Percentiles rank a stretch among this genome's conserved stretches.
Conservation (phyloP, 2,888 invertebrate genomes). For the Ophion obscuratus region DNA sequence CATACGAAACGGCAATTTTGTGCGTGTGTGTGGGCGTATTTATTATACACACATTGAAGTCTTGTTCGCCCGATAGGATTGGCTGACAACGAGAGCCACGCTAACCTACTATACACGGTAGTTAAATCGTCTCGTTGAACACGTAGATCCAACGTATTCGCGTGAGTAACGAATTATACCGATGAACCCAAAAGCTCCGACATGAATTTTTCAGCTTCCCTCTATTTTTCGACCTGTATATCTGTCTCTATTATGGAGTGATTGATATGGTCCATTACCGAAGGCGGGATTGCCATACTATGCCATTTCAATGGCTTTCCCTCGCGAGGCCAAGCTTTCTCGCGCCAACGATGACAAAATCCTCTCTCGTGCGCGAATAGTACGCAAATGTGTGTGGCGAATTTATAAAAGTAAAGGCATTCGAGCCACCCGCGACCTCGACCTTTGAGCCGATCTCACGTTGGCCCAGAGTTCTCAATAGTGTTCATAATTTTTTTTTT, state of each 20-base stretch:
- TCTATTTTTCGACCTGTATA: neutral
- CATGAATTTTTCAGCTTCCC: conserved; percentile 26
- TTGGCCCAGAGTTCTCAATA: neutral
- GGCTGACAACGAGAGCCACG: conserved; percentile 46
- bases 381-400: conserved; percentile 8
- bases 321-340: conserved; percentile 10
- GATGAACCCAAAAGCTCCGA: conserved; percentile 32
- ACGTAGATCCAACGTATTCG: conserved; percentile 28
- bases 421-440: neutral
- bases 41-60: neutral
- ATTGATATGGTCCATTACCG: conserved; percentile 46
- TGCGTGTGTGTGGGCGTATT: too few species aligned
- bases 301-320: conserved; percentile 10
- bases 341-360: conserved; percentile 21
- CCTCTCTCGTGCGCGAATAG: conserved; percentile 12
- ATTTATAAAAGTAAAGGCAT: neutral
- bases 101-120: neutral
- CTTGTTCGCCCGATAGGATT: conserved; percentile 33
- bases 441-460: neutral
- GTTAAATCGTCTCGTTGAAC: conserved; percentile 19
- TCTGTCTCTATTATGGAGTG: conserved; percentile 32
- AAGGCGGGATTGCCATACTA: conserved; percentile 20
- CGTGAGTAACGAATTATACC: conserved; percentile 6
- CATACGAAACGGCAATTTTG: neutral
- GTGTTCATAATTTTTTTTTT: neutral